Base-by-base conservation (phyloP, 2,888 invertebrate genomes). In the Hemistola chrysoprasaria region DNA sequence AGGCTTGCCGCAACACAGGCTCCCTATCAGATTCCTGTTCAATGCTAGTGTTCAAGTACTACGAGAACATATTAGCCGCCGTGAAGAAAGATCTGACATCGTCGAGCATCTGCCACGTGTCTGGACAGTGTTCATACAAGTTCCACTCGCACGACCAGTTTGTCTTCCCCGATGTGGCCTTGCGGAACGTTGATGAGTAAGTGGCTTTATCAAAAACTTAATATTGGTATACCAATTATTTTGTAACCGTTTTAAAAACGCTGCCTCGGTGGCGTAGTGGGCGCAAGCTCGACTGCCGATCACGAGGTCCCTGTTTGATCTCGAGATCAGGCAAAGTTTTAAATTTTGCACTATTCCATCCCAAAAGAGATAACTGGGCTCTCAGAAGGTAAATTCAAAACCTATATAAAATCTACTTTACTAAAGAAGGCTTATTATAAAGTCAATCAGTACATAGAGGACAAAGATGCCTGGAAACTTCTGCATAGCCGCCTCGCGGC, bases 1-100 rank as follows among this genome's bases (percentile, higher is more conserved):
- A 62, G 88, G 61, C 91, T 1, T 96, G 97, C 73, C 92, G 94
- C 28, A 82, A 90, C 40, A 75, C 94, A 65, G 92, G 93, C 33
- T 93, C 93, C 1, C 92, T 94, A 27, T 94, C 95, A 0, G 96
- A 96, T 78, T 93, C 93, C 5, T 97, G 97, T 67, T 91, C 94
- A 26, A 93, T 93, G 66, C 90, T 94, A 7, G 90, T 95, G 20
- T 84, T 95, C 44, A 92, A 91, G 9, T 91, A 97, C 72, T 95
- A 95, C 79, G 92, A 93, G 59, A 90, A 92, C 28, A 93, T 97
- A 41, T 92, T 94, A 50, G 77, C 83, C 3, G 92, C 92, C 36
- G 55, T 95, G 1, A 80, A 90, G 56, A 75, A 90, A 29, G 91
- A 93, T 61, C 82, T 95, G 27, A 91, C 91, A 11, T 77, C 93